Base-by-base conservation (phyloP, 2,113 vertebrate genomes). In the Parus major region DNA sequence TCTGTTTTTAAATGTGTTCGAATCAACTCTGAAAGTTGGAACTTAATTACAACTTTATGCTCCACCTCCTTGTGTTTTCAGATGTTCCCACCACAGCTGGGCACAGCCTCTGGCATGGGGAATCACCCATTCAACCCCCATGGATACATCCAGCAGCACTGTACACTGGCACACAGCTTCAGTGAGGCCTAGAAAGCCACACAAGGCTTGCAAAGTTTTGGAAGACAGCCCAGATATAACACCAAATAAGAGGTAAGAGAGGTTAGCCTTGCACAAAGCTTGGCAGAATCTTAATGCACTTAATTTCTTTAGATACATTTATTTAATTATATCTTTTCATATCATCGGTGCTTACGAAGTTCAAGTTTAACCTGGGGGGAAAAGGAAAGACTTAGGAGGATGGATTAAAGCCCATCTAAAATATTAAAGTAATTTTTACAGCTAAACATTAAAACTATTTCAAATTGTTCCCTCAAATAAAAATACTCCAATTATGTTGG, bases 291-390 rank as follows among this genome's bases (percentile, higher is more conserved):
- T 36, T 82, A 76, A 84, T 11, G 15, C n/a, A 10, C 39, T 35
- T 83, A 21, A 71, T 88, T 84, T 78, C 61, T 84, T 91, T 6
- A 79, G 84, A 18, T n/a, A 73, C 2, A 0, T 75, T 81, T 88
- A 86, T 75, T 92, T 92, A 91, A 96, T 91, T 89, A n/a, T 61
- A 91, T 71, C 80, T 93, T 88, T 89, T 75, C 22, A 27, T 15
- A 83, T 49, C 60, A 88, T 79, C 65, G 39, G 56, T 57, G 53
- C 63, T 82, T 29, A 71, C 4, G 5, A 82, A 82, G 49, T 87
- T 93, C 69, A 87, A 49, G 53, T 82, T 92, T 82, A 87, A 75
- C 53, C 77, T 0, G 0, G 12, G 15, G 60, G 6, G 2, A 63
- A 42, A 49, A 36, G 27, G 31, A 50, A 35, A 86, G 52, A 78